Evolutionary conservation across 30 jellyfish, hydroid and myxozoan genomes (phyloP).

Genomic region (Aurelia sp.): DNA sequence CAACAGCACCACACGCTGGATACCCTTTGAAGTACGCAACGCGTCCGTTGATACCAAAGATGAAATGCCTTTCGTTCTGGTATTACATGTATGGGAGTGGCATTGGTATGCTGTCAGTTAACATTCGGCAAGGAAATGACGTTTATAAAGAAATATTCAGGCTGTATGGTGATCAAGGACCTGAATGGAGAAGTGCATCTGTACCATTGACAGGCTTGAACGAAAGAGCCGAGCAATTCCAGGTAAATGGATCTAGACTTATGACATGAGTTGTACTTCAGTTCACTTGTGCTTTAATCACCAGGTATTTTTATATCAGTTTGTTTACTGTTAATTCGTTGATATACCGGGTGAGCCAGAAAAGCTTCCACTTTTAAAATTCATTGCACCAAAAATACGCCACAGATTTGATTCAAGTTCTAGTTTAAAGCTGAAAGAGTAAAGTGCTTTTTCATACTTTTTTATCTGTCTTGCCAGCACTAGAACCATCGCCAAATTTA

Average conservation of each 20-base stretch:
- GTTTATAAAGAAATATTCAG: conserved; percentile 52
- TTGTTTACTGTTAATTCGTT: too few species aligned
- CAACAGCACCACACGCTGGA: conserved; percentile 21
- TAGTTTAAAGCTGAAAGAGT: too few species aligned
- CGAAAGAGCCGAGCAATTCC: conserved; percentile 8
- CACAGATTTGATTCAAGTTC: too few species aligned
- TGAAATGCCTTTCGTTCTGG: conserved; percentile 76
- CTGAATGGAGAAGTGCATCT: conserved; percentile 40
- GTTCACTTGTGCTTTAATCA: too few species aligned
- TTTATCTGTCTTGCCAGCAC: too few species aligned
- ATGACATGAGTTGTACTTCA: too few species aligned
- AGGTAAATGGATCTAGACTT: conserved; percentile 3
- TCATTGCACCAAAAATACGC: too few species aligned
- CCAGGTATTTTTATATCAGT: too few species aligned
- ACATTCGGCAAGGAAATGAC: conserved; percentile 13
- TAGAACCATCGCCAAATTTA: too few species aligned
- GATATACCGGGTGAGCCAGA: too few species aligned
- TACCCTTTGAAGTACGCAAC: conserved; percentile 39
- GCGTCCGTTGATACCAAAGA: conserved; percentile 22
- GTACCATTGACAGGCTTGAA: conserved; percentile 50
- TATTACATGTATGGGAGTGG: conserved; percentile 84
- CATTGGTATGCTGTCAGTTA: conserved; percentile 66
- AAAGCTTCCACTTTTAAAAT: too few species aligned
- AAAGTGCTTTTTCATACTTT: too few species aligned
- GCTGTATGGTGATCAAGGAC: conserved; percentile 61